A percentile compares a stretch with the other conserved stretches of the same genome.
Evolutionary conservation across 2,797 vertebrate species (phyloP).

Genomic region (Hipposideros larvatus): DNA sequence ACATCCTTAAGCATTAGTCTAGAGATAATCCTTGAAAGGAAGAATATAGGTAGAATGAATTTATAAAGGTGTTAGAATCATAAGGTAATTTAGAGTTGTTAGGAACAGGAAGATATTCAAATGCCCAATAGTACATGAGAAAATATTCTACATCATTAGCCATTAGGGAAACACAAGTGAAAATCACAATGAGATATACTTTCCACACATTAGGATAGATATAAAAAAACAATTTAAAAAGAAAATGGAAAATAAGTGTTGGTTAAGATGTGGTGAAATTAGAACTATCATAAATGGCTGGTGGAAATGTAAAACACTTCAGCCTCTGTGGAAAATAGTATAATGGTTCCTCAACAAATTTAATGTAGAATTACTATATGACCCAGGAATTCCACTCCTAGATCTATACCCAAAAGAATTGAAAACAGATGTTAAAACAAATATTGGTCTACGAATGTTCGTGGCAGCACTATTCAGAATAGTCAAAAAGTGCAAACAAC

Average conservation of each 20-base stretch:
- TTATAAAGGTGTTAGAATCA: not conserved
- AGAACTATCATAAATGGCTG: not conserved
- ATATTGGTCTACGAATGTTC: not conserved
- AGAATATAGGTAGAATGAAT: not conserved
- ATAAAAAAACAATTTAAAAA: not conserved
- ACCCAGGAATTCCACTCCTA: not conserved
- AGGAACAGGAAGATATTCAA: not conserved
- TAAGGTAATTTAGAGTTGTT: not conserved
- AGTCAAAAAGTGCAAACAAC: not conserved
- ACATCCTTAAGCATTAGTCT: not conserved
- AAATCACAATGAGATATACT: not conserved
- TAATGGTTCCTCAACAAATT: not conserved
- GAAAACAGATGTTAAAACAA: not conserved
- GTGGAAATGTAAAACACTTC: not conserved
- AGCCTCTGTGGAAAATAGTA: not conserved
- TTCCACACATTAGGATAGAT: not conserved
- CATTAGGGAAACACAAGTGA: not conserved
- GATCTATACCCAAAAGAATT: not conserved
- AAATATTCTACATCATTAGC: not conserved
- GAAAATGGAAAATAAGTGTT: not conserved
- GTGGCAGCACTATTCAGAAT: not conserved
- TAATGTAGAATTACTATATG: not conserved
- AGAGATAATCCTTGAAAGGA: not conserved
- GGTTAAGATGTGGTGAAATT: not conserved
- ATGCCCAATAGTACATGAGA: not conserved